Conservation (phyloP, 2,888 invertebrate species). For the Meandrusa payeni region DNA sequence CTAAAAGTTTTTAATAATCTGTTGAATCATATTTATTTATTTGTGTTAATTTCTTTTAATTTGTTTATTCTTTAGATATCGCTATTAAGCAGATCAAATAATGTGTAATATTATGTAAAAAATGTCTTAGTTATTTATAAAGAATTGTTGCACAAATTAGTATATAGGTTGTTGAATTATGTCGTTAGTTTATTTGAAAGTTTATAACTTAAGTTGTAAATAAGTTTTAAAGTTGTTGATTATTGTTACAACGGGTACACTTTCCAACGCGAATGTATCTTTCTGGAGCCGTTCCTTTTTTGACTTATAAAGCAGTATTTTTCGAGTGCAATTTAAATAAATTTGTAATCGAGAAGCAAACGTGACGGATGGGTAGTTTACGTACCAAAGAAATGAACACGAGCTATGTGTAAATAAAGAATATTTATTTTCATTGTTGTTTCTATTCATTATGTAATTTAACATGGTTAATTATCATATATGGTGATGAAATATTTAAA, state of each 20-base stretch:
- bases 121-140: constrained; percentile 21
- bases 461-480: too few relatives aligned
- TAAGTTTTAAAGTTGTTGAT: constrained; percentile 36
- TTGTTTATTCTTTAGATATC: too few relatives aligned
- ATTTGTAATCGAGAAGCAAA: constrained; percentile 37
- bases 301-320: constrained; percentile 55
- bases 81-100: too few relatives aligned
- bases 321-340: constrained; percentile 65
- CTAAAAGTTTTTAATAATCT: too few relatives aligned
- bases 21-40: too few relatives aligned
- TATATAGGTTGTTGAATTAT: constrained; percentile 33
- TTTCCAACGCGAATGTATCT: constrained; percentile 17
- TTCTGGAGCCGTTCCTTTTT: constrained; percentile 29
- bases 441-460: too few relatives aligned
- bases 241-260: constrained; percentile 31
- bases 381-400: constrained; percentile 76
- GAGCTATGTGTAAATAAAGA: constrained; percentile 67
- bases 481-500: too few relatives aligned
- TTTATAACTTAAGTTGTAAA: constrained; percentile 46
- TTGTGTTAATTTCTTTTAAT: too few relatives aligned
- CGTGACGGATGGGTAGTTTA: constrained; percentile 57
- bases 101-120: too few relatives aligned
- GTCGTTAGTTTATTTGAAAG: constrained; percentile 37
- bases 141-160: constrained; percentile 33
- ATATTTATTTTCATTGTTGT: constrained; percentile 49